Percentiles rank a stretch among this genome's conserved stretches.
These are phyloP conservation scores for Lates calcarifer DNA, from an alignment of 2,113 vertebrate species.

Conservation along the genomic window DNA sequence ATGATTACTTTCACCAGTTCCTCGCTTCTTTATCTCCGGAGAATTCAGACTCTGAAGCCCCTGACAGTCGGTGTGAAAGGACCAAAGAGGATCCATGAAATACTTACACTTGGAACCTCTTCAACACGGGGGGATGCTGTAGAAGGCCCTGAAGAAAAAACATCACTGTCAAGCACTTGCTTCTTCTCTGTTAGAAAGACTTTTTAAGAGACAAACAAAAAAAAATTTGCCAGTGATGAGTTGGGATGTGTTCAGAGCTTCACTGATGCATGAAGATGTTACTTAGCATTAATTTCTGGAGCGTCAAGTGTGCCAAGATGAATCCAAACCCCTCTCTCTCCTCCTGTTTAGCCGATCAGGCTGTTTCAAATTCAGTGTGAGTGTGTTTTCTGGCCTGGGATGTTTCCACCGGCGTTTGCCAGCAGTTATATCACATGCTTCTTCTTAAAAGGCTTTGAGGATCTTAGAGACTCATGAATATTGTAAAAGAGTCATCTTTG, in stretches of 20 bases:
- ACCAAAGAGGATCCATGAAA: slow-evolving; percentile 71
- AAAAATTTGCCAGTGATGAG: slow-evolving; percentile 44
- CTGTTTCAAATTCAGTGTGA: slow-evolving; percentile 49
- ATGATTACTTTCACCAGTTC: slow-evolving; percentile 73
- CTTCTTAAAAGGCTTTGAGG: slow-evolving; percentile 72
- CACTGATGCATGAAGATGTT: slow-evolving; percentile 54
- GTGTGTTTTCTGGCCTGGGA: slow-evolving; percentile 60
- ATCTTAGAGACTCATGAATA: slow-evolving; percentile 73
- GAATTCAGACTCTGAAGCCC: slow-evolving; percentile 64
- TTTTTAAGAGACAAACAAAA: slow-evolving; percentile 45
- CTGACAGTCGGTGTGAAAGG: slow-evolving; percentile 71
- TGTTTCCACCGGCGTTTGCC: slow-evolving; percentile 62
- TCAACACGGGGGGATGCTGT: slow-evolving; percentile 38
- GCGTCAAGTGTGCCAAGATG: slow-evolving; percentile 37
- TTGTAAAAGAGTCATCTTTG: slow-evolving; percentile 66
- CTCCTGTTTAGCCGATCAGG: slow-evolving; percentile 35
- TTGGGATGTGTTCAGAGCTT: slow-evolving; percentile 26
- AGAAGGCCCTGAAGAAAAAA: slow-evolving; percentile 22
- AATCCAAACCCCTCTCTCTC: slow-evolving; percentile 30
- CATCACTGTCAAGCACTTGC: slow-evolving; percentile 53
- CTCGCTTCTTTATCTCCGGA: slow-evolving; percentile 65
- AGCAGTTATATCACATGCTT: slow-evolving; percentile 62
- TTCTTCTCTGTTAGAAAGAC: slow-evolving; percentile 28
- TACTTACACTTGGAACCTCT: slow-evolving; percentile 62
- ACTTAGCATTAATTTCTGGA: slow-evolving; percentile 63